Evolutionary conservation across 2,113 vertebrate species (phyloP), one percentile per base, ranked within the genome.

Genomic region (Colinus virginianus): DNA sequence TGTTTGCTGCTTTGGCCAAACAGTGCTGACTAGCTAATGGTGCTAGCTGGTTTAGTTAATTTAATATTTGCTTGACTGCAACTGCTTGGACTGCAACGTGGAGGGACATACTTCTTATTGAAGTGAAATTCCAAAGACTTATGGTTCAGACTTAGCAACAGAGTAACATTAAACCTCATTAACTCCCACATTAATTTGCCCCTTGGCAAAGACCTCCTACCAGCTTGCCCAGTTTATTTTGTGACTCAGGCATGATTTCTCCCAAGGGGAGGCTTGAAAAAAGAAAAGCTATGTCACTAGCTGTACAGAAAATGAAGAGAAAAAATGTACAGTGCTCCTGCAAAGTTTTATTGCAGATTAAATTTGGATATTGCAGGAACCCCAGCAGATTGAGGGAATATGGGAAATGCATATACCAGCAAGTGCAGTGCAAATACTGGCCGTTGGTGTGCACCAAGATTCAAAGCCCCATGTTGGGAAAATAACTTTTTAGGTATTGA

Each of bases 361-460:
- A 25, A 86, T 59, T 63, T 19, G 78, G 69, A 32, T 51, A 34
- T 20, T 88, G 38, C 10, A 84, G 69, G 64, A 92, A 71, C 25
- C 6, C 71, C 40, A 61, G n/a, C 38, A 67, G 66, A 48, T 53
- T 17, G 88, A 78, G 59, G 19, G 66, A 59, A 28, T 8, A 46
- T 49, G 70, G 28, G 45, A 78, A 86, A 19, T 0, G 0, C 30
- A 42, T 49, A 40, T 21, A 61, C 20, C 42, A 58, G 64, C 5
- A 9, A 0, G 0, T n/a, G 15, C 45, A 26, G 28, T 32, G 18
- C 18, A 36, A 11, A 4, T 46, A 25, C 7, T 51, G n/a, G n/a
- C 48, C 3, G 1, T 1, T 77, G 26, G 18, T 85, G 26, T 45
- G 10, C 49, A 22, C 21, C 13, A 26, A 63, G 59, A 49, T 86